These are phyloP conservation scores for Silurus meridionalis DNA, from an alignment of 2,113 vertebrate species.

Conservation along the genomic window DNA sequence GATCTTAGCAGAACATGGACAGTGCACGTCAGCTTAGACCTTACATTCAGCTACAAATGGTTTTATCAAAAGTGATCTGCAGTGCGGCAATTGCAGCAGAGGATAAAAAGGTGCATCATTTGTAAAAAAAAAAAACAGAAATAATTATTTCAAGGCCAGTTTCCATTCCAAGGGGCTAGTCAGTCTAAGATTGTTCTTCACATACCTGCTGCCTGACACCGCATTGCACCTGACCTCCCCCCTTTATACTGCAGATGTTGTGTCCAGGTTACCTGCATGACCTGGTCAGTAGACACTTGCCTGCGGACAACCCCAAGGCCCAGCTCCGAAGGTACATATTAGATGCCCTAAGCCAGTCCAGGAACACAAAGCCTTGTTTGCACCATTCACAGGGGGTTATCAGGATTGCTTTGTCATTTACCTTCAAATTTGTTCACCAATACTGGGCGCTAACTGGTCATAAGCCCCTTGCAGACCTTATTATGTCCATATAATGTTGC, in stretches of 20 bases:
- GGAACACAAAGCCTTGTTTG: background rate
- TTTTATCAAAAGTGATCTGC: conserved; percentile 14
- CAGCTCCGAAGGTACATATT: background rate
- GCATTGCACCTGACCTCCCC: background rate
- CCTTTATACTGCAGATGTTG: background rate
- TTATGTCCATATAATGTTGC: too few species aligned
- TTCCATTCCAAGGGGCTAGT: background rate
- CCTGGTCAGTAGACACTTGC: background rate
- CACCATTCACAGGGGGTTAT: background rate
- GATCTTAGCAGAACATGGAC: conserved; percentile 40
- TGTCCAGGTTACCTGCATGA: background rate
- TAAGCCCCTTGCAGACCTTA: background rate
- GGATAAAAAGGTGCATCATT: background rate
- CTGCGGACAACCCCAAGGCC: background rate
- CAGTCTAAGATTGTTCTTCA: background rate
- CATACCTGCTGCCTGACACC: background rate
- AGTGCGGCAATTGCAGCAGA: background rate
- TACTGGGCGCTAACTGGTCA: background rate
- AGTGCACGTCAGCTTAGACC: conserved; percentile 3
- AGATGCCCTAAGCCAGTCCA: background rate
- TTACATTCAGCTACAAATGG: conserved; percentile 15
- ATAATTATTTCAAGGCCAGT: background rate
- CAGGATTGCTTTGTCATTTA: background rate
- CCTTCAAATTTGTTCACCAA: background rate
- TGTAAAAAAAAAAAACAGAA: background rate